Evolutionary conservation across 2,113 vertebrate species (phyloP).

Genomic region (Hemichromis elongatus): DNA sequence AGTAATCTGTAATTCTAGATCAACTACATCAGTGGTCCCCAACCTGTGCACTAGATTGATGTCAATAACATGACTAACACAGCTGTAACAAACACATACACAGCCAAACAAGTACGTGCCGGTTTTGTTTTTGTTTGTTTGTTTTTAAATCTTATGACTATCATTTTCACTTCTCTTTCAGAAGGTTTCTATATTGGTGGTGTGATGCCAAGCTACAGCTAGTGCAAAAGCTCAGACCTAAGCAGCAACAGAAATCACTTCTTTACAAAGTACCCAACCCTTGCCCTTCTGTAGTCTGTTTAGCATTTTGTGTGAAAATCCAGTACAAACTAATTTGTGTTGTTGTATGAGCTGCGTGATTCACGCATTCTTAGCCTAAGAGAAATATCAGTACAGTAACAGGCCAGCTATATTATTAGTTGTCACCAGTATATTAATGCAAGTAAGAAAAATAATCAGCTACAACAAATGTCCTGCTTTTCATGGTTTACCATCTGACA

Average conservation of each 20-base stretch:
- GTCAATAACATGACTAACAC: neutral
- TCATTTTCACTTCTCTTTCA: slow-evolving; percentile 37
- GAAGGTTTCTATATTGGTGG: neutral
- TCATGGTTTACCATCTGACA: neutral
- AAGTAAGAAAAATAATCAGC: neutral
- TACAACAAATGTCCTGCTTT: neutral
- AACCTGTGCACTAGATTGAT: neutral
- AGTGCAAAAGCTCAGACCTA: neutral
- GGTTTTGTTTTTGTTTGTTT: no score
- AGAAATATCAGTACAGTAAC: neutral
- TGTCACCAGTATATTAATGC: neutral
- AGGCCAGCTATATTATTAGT: neutral
- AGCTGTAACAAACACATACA: neutral
- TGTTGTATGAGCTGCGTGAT: neutral
- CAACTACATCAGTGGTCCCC: no score
- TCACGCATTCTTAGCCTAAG: neutral
- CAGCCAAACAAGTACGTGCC: neutral
- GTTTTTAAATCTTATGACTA: neutral
- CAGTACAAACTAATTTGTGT: neutral
- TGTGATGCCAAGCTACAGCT: neutral
- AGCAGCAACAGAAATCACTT: neutral
- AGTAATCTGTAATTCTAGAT: neutral
- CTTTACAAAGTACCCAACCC: neutral
- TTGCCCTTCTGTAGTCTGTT: neutral
- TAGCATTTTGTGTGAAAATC: neutral